phyloP scores from a whole-genome alignment of 2,113 vertebrate genomes.

The Bujurquina vittata region DNA sequence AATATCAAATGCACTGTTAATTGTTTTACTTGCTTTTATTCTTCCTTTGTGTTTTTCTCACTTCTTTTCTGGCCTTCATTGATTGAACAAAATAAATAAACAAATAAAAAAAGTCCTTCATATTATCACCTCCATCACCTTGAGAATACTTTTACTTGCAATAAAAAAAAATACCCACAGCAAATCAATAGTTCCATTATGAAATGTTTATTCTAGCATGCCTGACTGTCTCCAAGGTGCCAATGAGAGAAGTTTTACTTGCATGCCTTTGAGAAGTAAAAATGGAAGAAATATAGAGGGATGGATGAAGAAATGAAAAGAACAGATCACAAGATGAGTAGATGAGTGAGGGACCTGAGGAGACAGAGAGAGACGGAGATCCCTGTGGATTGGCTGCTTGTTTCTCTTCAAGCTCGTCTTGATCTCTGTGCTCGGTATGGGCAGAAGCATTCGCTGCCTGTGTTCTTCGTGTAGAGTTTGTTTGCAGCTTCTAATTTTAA shows the following conservation, averaged over 20 bases:
- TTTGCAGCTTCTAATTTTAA: slow-evolving; percentile 11
- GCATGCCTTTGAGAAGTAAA: background rate
- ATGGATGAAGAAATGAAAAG: slow-evolving; percentile 27
- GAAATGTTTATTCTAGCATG: slow-evolving; percentile 61
- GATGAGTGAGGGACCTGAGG: slow-evolving; percentile 14
- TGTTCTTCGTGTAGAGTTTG: slow-evolving; percentile 7
- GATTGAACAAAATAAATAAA: slow-evolving; percentile 51
- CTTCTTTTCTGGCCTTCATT: slow-evolving; percentile 10
- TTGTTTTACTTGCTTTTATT: background rate
- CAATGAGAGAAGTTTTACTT: slow-evolving; percentile 35
- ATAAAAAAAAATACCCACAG: slow-evolving; percentile 24
- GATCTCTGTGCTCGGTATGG: slow-evolving; percentile 29
- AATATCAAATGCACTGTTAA: background rate
- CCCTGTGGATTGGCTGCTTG: slow-evolving; percentile 35
- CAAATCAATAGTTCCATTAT: slow-evolving; percentile 67
- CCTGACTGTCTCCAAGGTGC: slow-evolving; percentile 16
- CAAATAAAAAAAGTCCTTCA: slow-evolving; percentile 29
- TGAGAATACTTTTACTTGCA: slow-evolving; percentile 51
- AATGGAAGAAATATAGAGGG: background rate
- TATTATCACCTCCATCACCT: slow-evolving; percentile 51
- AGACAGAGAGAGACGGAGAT: background rate
- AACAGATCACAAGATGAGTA: slow-evolving; percentile 29
- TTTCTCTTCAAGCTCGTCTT: slow-evolving; percentile 36
- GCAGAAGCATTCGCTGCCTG: slow-evolving; percentile 1
- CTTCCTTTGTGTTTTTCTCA: background rate